Base-by-base conservation (phyloP, 2,797 vertebrate genomes). In the Eleutherodactylus coqui region DNA sequence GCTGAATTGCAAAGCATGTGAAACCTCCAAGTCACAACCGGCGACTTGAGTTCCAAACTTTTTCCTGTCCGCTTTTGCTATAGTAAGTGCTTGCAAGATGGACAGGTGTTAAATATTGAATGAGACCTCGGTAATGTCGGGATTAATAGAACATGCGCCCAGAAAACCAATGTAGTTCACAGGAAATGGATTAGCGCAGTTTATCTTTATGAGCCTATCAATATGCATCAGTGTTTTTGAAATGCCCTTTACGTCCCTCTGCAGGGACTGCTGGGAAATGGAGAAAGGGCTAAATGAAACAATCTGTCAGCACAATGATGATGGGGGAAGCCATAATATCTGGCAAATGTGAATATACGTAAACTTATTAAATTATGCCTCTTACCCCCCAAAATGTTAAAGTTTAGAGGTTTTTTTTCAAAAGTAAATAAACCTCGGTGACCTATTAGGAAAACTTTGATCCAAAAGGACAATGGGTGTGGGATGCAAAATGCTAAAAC, bases 221-320 rank as follows among this genome's bases (percentile, higher is more conserved):
- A 85, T 80, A 85, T 80, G 77, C 77, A 85, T 85, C 79, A 27
- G 21, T 78, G 79, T 83, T 69, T 78, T 77, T 83, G 79, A 58
- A 58, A 76, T 41, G 85, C 78, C 85, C 85, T 86, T 77, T 38
- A 16, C 27, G 29, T 62, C 55, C 43, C 45, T 53, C 2, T 45
- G 49, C 83, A 80, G 36, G 17, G 75, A 43, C 47, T 80, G 32
- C 67, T 72, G 77, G 76, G 77, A 60, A 73, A 73, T 10, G 47
- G 49, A 3, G 49, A 55, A 34, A 55, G n/a, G 67, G 27, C 27
- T 29, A 21, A 17, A 51, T 29, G 29, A 53, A 34, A 38, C n/a
- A 55, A 72, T 82, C 55, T 43, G 21, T 41, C 67, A 58, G 36
- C 49, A 73, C 47, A 43, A 38, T 43, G 36, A 19, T 58, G 41